Base-by-base conservation (phyloP, 2,797 vertebrate species). In the Pithecia hirsuta region DNA sequence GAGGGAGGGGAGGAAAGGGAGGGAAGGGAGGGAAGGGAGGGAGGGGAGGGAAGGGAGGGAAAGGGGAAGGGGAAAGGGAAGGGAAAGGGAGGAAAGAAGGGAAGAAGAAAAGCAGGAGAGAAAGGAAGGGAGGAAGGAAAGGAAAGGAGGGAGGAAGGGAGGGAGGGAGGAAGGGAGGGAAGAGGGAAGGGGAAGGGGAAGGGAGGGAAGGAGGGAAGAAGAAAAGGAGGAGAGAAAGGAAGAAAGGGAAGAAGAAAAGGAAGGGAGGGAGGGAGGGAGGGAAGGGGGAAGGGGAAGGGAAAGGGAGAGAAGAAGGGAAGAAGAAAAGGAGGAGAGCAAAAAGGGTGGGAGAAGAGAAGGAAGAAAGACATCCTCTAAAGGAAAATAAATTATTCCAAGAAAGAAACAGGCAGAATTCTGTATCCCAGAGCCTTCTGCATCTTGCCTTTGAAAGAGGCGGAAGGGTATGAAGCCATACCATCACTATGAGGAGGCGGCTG, bases 91-190 rank as follows among this genome's bases (percentile, higher is more conserved):
- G 4, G 39, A 1, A 10, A 12, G 41, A 4, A 5, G 10, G 41
- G 24, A 15, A 15, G 2, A 7, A 2, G 12, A 15, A 11, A n/a
- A 5, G 6, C 11, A 19, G 15, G 4, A 13, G 30, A 9, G 14
- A 15, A 0, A 52, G 24, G 4, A n/a, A 19, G 3, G 33, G 17
- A 0, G 8, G 9, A 2, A 4, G 14, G 2, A 17, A 5, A 55
- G 44, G 8, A 2, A 17, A 22, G 11, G 1, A n/a, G 10, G 15
- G 17, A 41, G 8, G 20, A 12, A 8, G 52, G 15, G 12, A 36
- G 13, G 7, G 20, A 28, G 26, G 13, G 13, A 26, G 36, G 36
- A 36, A 36, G 36, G 36, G 36, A 36, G 36, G 36, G 36, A 36
- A 24, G 4, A n/a, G 5, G 6, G 24, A 20, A 6, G 36, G 26